phyloP scores from a whole-genome alignment of 1,140 invertebrate species.

The Conus betulinus region DNA sequence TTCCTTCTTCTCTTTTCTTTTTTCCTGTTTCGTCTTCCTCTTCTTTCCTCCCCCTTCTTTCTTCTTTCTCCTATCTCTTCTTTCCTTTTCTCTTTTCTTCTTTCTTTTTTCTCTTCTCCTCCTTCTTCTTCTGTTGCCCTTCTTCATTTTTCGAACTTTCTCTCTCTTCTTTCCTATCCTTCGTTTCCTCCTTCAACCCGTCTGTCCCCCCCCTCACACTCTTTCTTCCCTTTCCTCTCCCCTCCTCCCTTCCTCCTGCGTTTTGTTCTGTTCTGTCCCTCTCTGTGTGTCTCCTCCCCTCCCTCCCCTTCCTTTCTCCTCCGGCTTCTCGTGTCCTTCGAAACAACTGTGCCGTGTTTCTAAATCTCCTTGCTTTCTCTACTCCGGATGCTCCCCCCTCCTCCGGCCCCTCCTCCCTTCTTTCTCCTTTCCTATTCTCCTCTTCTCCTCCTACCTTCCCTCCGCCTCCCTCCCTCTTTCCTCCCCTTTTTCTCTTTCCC shows the following conservation, averaged over 20 bases:
- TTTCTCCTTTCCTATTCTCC: not conserved
- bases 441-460: not conserved
- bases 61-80: not conserved
- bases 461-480: not conserved
- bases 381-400: too few relatives aligned
- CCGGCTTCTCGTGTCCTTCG: too few relatives aligned
- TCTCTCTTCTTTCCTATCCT: not conserved
- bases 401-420: too few relatives aligned
- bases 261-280: too few relatives aligned
- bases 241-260: too few relatives aligned
- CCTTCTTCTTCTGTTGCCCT: not conserved
- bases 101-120: not conserved
- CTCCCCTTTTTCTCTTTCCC: slow-evolving; percentile 6
- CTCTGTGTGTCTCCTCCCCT: too few relatives aligned
- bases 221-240: not conserved
- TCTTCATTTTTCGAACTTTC: not conserved
- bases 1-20: not conserved
- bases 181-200: not conserved
- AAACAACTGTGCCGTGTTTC: too few relatives aligned
- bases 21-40: not conserved
- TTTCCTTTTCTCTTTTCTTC: not conserved
- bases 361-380: too few relatives aligned
- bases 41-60: not conserved
- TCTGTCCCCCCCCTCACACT: not conserved
- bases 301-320: too few relatives aligned